Evolutionary conservation across 1,140 invertebrate genomes (phyloP).

Genomic region (Papilio polytes): DNA sequence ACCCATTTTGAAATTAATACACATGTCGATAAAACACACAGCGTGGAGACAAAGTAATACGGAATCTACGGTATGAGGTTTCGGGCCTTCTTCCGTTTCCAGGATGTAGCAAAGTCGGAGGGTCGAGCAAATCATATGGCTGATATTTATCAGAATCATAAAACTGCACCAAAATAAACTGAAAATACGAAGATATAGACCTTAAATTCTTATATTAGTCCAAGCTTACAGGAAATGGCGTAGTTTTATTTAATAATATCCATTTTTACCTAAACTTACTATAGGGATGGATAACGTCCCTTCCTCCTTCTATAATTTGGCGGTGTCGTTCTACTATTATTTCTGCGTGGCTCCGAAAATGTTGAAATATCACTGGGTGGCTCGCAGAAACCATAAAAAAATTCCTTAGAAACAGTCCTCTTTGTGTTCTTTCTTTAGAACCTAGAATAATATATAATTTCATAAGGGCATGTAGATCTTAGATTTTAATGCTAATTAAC

Average conservation of each 20-base stretch:
- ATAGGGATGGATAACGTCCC: conserved; percentile 51
- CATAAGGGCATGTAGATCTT: not conserved
- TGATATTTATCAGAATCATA: conserved; percentile 47
- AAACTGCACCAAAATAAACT: conserved; percentile 48
- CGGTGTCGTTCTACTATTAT: conserved; percentile 51
- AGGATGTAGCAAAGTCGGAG: conserved; percentile 46
- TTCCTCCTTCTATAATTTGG: conserved; percentile 47
- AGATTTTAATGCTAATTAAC: not conserved
- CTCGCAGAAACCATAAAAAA: conserved; percentile 40
- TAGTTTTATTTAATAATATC: not conserved
- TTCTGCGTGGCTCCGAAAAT: conserved; percentile 52
- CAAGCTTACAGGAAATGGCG: not conserved
- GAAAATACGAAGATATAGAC: conserved; percentile 35
- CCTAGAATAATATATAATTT: conserved; percentile 35
- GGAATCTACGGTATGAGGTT: conserved; percentile 28
- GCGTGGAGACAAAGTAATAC: conserved; percentile 39
- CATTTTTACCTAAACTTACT: conserved; percentile 46
- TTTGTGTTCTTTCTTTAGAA: conserved; percentile 38
- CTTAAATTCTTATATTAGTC: not conserved
- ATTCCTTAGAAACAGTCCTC: conserved; percentile 30
- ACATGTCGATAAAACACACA: conserved; percentile 45
- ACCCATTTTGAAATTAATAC: conserved; percentile 48
- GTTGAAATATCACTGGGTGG: conserved; percentile 49
- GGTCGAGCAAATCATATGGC: conserved; percentile 44
- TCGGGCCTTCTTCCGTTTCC: not conserved